A percentile compares a stretch with the other conserved stretches of the same genome.
Conservation (phyloP, 35 echinoderm and acorn worm species). For the Apostichopus californicus region DNA sequence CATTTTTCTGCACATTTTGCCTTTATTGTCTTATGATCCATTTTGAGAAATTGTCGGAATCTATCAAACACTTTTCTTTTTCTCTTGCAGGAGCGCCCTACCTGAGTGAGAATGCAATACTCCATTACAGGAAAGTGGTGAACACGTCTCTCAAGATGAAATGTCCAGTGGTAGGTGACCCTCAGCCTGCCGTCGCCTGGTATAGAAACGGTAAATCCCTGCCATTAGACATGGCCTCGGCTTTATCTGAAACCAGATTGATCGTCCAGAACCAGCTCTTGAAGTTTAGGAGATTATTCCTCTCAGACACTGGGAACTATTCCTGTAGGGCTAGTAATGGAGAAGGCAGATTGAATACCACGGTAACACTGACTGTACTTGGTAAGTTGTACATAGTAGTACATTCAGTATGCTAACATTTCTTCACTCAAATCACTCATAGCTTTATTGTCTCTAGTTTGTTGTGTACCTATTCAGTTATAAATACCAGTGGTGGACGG, state of each 20-base stretch:
- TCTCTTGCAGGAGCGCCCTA: background rate
- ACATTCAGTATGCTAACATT: too few relatives aligned
- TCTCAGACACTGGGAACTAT: constrained; percentile 17
- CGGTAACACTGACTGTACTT: constrained; percentile 12
- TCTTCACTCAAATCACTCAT: too few relatives aligned
- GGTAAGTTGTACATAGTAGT: constrained; percentile 16
- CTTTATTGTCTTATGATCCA: too few relatives aligned
- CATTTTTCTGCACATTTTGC: too few relatives aligned
- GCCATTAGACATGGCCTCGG: constrained; percentile 11
- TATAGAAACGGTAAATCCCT: background rate
- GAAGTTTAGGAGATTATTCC: background rate
- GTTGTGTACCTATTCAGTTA: too few relatives aligned
- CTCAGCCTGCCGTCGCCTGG: constrained; percentile 1
- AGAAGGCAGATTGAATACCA: background rate
- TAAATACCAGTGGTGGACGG: too few relatives aligned
- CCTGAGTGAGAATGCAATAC: background rate
- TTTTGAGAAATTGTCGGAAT: too few relatives aligned
- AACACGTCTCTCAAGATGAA: constrained; percentile 14
- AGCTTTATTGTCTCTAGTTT: too few relatives aligned
- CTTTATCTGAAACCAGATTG: background rate
- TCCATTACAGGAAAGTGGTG: constrained; percentile 10
- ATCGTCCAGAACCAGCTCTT: background rate
- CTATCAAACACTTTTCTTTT: background rate
- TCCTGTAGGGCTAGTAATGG: constrained; percentile 15
- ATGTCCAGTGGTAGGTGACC: constrained; percentile 36